A percentile compares a stretch with the other conserved stretches of the same genome.
Conservation (phyloP, 2,797 vertebrate species). For the Eupleurogrammus muticus region DNA sequence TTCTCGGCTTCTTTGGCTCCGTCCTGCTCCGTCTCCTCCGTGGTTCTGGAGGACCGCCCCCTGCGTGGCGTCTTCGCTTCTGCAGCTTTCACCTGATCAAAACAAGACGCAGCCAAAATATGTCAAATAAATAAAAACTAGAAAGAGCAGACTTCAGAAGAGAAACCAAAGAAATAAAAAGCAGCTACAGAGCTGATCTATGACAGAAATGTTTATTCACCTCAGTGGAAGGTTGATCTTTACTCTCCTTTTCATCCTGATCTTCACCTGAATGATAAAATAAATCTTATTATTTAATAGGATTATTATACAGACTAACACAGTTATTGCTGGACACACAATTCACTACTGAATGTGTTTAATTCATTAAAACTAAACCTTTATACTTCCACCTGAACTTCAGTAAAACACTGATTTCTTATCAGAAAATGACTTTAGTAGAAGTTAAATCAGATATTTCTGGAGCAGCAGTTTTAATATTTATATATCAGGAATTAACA, state of each 20-base stretch:
- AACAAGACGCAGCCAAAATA: neutral
- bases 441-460: no score
- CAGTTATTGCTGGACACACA: neutral
- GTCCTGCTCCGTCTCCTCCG: constrained; percentile 58
- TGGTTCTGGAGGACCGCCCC: constrained; percentile 61
- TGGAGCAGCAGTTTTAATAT: no score
- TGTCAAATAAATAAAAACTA: neutral
- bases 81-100: constrained; percentile 28
- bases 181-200: neutral
- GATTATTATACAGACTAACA: neutral
- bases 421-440: no score
- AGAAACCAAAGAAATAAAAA: neutral
- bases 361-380: neutral
- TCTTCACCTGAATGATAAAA: constrained; percentile 55
- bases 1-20: constrained; percentile 54
- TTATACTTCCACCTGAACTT: neutral
- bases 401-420: no score
- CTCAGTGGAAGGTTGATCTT: constrained; percentile 45
- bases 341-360: neutral
- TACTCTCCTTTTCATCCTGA: constrained; percentile 44
- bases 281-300: constrained; percentile 3
- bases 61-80: constrained; percentile 62
- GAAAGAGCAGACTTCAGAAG: neutral
- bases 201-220: constrained; percentile 27
- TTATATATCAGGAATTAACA: no score